Evolutionary conservation across 2,113 vertebrate genomes (phyloP).

Genomic region (Antigone vipio): DNA sequence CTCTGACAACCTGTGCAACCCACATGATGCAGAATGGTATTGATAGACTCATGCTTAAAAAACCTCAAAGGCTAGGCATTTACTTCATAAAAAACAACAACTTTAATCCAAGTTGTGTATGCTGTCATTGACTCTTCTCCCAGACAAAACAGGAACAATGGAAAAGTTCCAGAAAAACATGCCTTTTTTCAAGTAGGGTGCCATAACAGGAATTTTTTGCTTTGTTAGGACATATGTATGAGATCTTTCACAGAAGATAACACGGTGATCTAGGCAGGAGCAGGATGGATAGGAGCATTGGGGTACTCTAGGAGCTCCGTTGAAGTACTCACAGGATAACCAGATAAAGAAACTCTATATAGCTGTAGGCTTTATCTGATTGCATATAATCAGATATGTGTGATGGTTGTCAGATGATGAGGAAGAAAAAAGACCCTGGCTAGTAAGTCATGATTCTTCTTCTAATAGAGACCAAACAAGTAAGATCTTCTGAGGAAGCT

Average conservation of each 20-base stretch:
- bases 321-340: not conserved
- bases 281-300: not conserved
- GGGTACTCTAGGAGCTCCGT: not conserved
- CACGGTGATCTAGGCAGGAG: rapidly evolving
- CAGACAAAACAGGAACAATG: not conserved
- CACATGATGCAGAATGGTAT: rapidly evolving
- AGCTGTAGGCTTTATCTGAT: not conserved
- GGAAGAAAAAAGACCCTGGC: not conserved
- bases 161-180: not conserved
- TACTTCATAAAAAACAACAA: not conserved
- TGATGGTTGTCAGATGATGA: not conserved
- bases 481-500: not conserved
- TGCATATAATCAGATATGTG: not conserved
- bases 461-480: not conserved
- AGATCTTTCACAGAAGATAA: not conserved
- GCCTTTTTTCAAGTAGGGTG: not conserved
- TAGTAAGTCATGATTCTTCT: not conserved
- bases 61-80: not conserved
- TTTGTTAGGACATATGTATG: not conserved
- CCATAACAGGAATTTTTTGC: not conserved
- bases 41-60: not conserved
- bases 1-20: not conserved
- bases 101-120: not conserved
- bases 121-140: not conserved
- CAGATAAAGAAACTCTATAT: not conserved